Evolutionary conservation across 2,113 vertebrate species (phyloP), one percentile per base, ranked within the genome.

Genomic region (Parus major): DNA sequence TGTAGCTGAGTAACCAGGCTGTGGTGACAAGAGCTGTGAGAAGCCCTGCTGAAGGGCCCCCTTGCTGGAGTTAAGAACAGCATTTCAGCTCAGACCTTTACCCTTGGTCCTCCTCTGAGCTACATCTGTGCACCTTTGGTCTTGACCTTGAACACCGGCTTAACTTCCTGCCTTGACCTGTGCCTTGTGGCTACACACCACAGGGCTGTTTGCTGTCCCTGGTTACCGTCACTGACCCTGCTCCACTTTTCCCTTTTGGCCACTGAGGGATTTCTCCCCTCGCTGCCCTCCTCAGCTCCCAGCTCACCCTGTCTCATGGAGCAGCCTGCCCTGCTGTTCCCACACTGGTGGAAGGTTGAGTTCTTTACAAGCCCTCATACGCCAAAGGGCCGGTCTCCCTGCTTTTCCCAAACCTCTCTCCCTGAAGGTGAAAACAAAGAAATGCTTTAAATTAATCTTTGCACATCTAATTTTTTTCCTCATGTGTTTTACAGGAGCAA

Each of bases 221-320:
- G 47, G 15, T 8, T 15, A 33, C 28, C 2, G 2, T 12, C 49
- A 16, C 56, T 21, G 47, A 73, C 41, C n/a, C 42, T 24, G 71
- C 49, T 47, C 44, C 0, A 0, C n/a, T 14, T 11, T 28, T 47
- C 44, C 64, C 3, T 0, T 44, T 4, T 27, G 41, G 46, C 35
- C 27, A 0, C 14, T 18, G 22, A 23, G 29, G 9, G 12, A 56
- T 15, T 64, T 82, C 35, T 16, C 4, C 27, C 11, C 53, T 7
- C 10, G 27, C 76, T 39, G 68, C 19, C 13, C 57, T 56, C 31
- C 53, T 35, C 53, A 27, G 57, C 21, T 52, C 31, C 53, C 44
- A 63, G 66, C 25, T 69, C n/a, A 19, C 60, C 36, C 68, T 36
- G 28, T 10, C 20, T 23, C 41, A 17, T 0, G 19, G 31, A 52